A percentile compares a stretch with the other conserved stretches of the same genome.
These are phyloP conservation scores for Micromys minutus DNA, from an alignment of 2,113 vertebrate genomes.

Conservation along the genomic window DNA sequence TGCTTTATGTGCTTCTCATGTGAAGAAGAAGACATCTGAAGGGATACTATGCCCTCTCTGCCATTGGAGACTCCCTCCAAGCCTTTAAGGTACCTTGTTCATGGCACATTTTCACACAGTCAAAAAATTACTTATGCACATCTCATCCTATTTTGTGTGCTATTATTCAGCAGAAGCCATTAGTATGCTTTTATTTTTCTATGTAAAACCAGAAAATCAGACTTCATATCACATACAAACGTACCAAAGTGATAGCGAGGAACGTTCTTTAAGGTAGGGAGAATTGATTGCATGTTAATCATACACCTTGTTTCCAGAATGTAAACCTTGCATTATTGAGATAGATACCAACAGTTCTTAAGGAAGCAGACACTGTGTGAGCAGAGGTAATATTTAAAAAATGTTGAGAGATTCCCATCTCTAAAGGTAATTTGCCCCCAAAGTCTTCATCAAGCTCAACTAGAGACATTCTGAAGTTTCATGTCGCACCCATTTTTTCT, in stretches of 20 bases:
- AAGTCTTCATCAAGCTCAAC: not conserved
- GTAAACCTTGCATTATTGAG: not conserved
- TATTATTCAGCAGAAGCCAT: not conserved
- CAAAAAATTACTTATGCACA: not conserved
- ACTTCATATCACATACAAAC: not conserved
- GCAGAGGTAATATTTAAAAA: not conserved
- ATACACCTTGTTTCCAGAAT: not conserved
- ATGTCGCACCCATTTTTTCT: not conserved
- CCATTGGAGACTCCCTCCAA: not conserved
- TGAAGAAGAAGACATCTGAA: not conserved
- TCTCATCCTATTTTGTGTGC: not conserved
- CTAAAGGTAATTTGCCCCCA: not conserved
- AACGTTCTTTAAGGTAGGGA: not conserved
- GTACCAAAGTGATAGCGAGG: not conserved
- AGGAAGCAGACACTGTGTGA: not conserved
- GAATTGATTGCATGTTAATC: not conserved
- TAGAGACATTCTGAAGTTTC: not conserved
- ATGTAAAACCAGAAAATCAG: not conserved
- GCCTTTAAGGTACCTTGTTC: fast-evolving
- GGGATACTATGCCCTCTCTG: not conserved
- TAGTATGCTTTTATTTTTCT: not conserved
- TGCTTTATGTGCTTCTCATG: not conserved
- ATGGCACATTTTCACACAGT: not conserved
- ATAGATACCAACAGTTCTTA: not conserved
- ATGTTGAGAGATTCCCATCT: not conserved